phyloP scores from a whole-genome alignment of 1,140 invertebrate genomes.

The Tetramorium simillimum region DNA sequence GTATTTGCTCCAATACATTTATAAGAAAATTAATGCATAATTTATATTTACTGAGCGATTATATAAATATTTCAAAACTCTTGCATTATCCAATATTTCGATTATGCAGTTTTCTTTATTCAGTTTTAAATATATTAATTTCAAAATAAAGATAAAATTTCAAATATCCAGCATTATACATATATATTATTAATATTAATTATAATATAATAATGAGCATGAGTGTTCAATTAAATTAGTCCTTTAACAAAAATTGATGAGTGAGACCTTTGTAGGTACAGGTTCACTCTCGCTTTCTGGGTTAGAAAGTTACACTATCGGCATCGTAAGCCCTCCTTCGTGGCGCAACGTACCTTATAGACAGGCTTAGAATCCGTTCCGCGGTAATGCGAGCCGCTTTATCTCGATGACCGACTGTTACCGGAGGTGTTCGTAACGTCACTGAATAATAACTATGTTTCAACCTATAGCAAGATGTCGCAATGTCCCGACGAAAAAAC shows the following conservation, averaged over 20 bases:
- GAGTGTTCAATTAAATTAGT: background rate
- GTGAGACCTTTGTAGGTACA: background rate
- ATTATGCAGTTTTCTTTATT: background rate
- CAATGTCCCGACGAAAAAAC: slow-evolving; percentile 25
- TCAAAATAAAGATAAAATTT: background rate
- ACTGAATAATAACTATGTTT: slow-evolving; percentile 63
- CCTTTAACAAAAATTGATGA: background rate
- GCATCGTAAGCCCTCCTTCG: slow-evolving; percentile 27
- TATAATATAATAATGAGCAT: background rate
- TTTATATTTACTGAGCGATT: background rate
- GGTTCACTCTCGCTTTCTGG: slow-evolving; percentile 40
- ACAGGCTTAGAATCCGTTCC: slow-evolving; percentile 64
- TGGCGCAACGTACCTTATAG: slow-evolving; percentile 62
- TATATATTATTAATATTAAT: no score
- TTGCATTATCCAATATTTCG: background rate
- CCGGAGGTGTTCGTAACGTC: slow-evolving; percentile 52
- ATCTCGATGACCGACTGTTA: slow-evolving; percentile 59
- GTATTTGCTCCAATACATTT: background rate
- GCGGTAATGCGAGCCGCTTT: slow-evolving; percentile 62
- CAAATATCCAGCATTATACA: background rate
- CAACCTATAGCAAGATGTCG: slow-evolving; percentile 35
- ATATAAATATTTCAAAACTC: background rate
- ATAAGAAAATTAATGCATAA: background rate
- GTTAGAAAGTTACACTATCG: slow-evolving; percentile 56
- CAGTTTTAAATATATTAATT: background rate